phyloP scores from a whole-genome alignment of 2,113 vertebrate species.

The Trogon melanurus region DNA sequence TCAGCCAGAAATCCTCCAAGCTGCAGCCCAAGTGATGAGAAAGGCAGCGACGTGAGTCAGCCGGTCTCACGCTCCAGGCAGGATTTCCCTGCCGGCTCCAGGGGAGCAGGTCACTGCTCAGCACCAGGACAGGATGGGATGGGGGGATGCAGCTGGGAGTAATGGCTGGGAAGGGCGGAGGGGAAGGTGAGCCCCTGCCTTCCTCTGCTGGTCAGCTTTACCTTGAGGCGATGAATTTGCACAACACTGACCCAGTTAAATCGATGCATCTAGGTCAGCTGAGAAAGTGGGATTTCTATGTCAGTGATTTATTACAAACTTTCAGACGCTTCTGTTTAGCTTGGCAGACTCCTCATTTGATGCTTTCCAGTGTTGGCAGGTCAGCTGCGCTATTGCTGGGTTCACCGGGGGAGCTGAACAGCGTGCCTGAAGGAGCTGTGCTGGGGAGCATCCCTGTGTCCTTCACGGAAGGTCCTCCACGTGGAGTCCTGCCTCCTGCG shows the following conservation, averaged over 20 bases:
- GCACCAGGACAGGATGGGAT: rapidly evolving
- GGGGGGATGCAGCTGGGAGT: neutral
- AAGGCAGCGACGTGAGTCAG: neutral
- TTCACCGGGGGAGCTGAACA: neutral
- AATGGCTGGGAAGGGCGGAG: neutral
- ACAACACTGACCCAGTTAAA: neutral
- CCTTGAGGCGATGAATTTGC: rapidly evolving
- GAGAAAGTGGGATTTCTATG: neutral
- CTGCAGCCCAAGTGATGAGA: neutral
- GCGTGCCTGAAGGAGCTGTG: neutral
- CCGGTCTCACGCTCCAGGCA: neutral
- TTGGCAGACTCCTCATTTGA: constrained; percentile 43
- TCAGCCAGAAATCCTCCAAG: constrained; percentile 19
- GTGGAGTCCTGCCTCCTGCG: neutral
- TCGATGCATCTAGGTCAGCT: constrained; percentile 14
- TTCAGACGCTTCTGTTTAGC: constrained; percentile 32
- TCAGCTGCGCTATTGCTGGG: neutral
- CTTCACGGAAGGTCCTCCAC: neutral
- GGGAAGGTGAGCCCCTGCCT: neutral
- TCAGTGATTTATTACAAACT: constrained; percentile 28
- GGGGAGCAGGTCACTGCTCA: neutral
- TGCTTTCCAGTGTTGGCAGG: constrained; percentile 51
- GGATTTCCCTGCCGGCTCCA: neutral
- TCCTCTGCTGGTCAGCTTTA: neutral
- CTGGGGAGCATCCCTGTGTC: neutral